Percentiles rank a stretch among this genome's conserved stretches.
These are phyloP conservation scores for Pseudanteris insignis DNA, from an alignment of 2,888 invertebrate species.

Conservation along the genomic window DNA sequence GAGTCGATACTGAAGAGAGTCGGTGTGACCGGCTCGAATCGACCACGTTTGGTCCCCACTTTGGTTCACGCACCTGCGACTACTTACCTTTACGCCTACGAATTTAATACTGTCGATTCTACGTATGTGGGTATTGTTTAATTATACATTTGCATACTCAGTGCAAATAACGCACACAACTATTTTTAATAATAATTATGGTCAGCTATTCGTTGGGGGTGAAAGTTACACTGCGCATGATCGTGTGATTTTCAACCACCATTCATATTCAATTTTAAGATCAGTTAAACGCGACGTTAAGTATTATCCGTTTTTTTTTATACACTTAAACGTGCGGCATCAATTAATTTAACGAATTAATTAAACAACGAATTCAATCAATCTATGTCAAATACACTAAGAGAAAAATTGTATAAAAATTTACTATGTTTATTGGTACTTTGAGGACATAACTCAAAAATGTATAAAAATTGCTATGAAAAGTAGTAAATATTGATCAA, in stretches of 20 bases:
- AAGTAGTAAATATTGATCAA: too few species aligned
- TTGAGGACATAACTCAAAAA: too few species aligned
- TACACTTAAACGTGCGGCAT: too few species aligned
- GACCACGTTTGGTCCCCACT: constrained; percentile 43
- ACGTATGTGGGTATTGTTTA: constrained; percentile 40
- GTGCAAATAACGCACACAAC: not conserved
- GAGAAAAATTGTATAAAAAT: too few species aligned
- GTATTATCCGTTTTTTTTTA: too few species aligned
- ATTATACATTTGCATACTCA: constrained; percentile 37
- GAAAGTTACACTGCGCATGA: constrained; percentile 12
- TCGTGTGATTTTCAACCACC: not conserved
- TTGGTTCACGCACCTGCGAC: constrained; percentile 32
- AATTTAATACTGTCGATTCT: constrained; percentile 35
- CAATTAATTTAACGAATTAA: too few species aligned
- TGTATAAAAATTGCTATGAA: too few species aligned
- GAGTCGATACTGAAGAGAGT: constrained; percentile 52
- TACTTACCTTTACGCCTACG: constrained; percentile 38
- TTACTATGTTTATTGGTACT: too few species aligned
- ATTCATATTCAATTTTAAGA: too few species aligned
- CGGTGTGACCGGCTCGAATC: constrained; percentile 13
- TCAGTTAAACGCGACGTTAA: too few species aligned
- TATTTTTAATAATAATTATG: constrained; percentile 19
- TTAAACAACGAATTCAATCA: too few species aligned
- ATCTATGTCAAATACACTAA: too few species aligned
- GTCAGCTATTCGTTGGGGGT: constrained; percentile 12